A percentile compares a stretch with the other conserved stretches of the same genome.
phyloP scores from a whole-genome alignment of 2,888 invertebrate genomes.

The Xestia ashworthii region DNA sequence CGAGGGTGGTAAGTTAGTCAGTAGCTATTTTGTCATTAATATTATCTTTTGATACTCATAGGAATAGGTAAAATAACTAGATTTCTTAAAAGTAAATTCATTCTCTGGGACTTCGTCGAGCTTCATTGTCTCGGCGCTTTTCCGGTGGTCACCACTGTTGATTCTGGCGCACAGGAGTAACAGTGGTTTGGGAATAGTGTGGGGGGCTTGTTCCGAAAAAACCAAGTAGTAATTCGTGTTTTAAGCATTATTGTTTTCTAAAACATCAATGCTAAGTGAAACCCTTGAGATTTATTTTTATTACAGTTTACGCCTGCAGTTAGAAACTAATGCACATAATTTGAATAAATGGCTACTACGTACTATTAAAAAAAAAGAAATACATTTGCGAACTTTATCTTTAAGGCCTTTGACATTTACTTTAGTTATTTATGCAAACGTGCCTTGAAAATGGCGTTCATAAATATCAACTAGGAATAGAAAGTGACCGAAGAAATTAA shows the following conservation, averaged over 20 bases:
- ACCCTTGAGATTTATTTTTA: slow-evolving; percentile 20
- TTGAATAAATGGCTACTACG: slow-evolving; percentile 17
- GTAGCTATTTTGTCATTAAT: background rate
- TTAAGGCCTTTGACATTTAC: slow-evolving; percentile 37
- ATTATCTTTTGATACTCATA: background rate
- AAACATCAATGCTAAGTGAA: background rate
- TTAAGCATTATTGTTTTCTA: background rate
- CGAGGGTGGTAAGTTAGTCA: background rate
- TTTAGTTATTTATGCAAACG: slow-evolving; percentile 52
- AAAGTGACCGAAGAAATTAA: slow-evolving; percentile 67
- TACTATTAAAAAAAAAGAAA: slow-evolving; percentile 25
- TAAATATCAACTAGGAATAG: slow-evolving; percentile 60
- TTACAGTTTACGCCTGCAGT: slow-evolving; percentile 16
- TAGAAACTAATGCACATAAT: slow-evolving; percentile 12
- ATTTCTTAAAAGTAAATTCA: too few species aligned
- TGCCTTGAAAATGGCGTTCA: slow-evolving; percentile 47
- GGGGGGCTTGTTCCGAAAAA: too few species aligned
- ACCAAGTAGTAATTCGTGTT: background rate
- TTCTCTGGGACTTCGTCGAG: too few species aligned
- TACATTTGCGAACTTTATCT: slow-evolving; percentile 35
- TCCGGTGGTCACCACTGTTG: too few species aligned
- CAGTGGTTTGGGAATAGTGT: too few species aligned
- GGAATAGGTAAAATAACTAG: background rate
- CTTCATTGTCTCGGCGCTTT: too few species aligned
- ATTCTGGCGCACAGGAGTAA: too few species aligned